Conservation (phyloP, 2,888 invertebrate species). For the Ectemnius lituratus region DNA sequence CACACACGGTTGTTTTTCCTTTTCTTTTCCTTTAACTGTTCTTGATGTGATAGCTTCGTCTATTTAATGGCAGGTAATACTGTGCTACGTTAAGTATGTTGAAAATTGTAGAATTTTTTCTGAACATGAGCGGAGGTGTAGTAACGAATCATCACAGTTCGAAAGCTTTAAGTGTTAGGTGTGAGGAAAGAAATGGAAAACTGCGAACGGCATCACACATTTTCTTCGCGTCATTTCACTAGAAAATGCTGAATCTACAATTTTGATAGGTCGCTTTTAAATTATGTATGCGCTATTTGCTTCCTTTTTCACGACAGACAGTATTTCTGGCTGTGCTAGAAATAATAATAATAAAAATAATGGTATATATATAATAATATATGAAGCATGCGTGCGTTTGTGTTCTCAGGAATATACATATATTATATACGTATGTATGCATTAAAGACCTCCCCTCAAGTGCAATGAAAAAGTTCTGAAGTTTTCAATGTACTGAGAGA, state of each 20-base stretch:
- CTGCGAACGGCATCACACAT: too few relatives aligned
- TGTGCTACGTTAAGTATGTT: constrained; percentile 30
- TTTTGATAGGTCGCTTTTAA: background rate
- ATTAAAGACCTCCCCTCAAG: background rate
- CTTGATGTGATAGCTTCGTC: constrained; percentile 38
- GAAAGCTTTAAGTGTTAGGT: too few relatives aligned
- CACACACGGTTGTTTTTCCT: constrained; percentile 51
- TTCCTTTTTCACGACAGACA: background rate
- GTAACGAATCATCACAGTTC: too few relatives aligned
- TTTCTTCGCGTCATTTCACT: too few relatives aligned
- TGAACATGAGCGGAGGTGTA: too few relatives aligned
- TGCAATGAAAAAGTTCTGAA: constrained; percentile 35
- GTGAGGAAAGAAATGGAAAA: too few relatives aligned
- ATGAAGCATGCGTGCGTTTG: background rate
- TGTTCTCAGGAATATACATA: constrained; percentile 9
- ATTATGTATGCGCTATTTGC: background rate
- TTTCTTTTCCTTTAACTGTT: constrained; percentile 44
- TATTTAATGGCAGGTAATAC: constrained; percentile 37
- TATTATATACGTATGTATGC: background rate
- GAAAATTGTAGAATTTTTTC: constrained; percentile 42
- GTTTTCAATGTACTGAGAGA: constrained; percentile 32
- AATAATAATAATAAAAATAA: background rate
- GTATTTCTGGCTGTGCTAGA: constrained; percentile 9
- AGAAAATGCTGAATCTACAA: too few relatives aligned
- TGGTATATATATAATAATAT: background rate